phyloP scores from a whole-genome alignment of 2,113 vertebrate genomes.

The Alligator mississippiensis region DNA sequence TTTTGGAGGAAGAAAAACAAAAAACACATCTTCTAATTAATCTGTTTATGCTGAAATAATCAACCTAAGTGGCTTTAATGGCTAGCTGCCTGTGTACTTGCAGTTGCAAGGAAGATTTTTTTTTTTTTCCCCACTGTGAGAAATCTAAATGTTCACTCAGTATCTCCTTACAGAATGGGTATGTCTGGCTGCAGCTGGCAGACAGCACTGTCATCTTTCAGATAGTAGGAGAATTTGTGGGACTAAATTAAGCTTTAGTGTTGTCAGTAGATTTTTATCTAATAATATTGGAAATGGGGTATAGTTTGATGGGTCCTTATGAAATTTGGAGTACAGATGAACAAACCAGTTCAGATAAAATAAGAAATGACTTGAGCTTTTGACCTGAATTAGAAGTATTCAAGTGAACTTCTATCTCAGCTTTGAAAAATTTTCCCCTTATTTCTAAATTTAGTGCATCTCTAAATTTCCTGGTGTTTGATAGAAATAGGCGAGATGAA shows the following conservation, averaged over 20 bases:
- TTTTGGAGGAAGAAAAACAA: not conserved
- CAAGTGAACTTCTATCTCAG: not conserved
- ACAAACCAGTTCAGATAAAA: not conserved
- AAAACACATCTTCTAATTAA: not conserved
- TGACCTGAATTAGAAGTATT: not conserved
- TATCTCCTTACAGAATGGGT: not conserved
- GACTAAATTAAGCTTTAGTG: not conserved
- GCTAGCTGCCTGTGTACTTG: accelerated
- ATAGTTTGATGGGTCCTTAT: not conserved
- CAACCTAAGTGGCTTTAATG: constrained; percentile 28
- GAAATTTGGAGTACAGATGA: not conserved
- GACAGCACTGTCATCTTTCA: not conserved
- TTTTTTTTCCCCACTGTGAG: not conserved
- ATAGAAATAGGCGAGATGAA: not conserved
- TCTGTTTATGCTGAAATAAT: constrained; percentile 11
- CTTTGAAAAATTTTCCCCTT: constrained; percentile 9
- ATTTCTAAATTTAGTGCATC: not conserved
- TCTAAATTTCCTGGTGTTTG: not conserved
- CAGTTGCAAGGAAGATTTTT: not conserved
- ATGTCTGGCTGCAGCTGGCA: not conserved
- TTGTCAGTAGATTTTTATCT: not conserved
- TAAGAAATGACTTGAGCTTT: not conserved
- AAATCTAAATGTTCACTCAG: accelerated
- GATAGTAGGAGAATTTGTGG: not conserved
- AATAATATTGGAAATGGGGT: not conserved